Base-by-base conservation (phyloP, 2,113 vertebrate species). In the Anoplopoma fimbria region DNA sequence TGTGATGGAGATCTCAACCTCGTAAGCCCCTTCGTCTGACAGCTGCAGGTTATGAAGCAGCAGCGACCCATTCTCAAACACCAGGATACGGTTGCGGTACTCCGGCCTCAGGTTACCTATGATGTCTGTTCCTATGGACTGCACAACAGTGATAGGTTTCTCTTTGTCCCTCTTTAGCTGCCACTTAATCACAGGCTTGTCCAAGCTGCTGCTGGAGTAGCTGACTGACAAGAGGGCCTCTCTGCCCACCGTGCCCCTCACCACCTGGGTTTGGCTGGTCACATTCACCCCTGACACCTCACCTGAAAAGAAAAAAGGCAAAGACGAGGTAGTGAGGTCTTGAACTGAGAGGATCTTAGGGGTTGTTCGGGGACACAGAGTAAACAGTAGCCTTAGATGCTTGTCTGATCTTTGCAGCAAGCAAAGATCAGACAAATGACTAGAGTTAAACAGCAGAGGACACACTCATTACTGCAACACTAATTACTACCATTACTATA, bases 1-100 rank as follows among this genome's bases (percentile, higher is more conserved):
- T 0, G 98, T 99, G 93, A 99, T 99, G 93, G 98, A 99, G 89
- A 99, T 97, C 94, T 99, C 98, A 17, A 99, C 98, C 84, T 98
- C 97, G 0, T 99, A 99, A 1, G 94, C 95, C 0, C 98, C 98
- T 82, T 99, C 98, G 0, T 99, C 98, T 0, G 96, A 92, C 77
- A 98, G 63, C 91, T 97, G 96, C 90, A 99, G 87, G 87, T 97
- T 97, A 75, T 97, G 97, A 75, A 99, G 96, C 83, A 98, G 95
- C 84, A 99, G 90, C 0, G 98, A 98, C 49, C 98, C 98, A 0
- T 99, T 99, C 87, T 98, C 96, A 3, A 97, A 97, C 89, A 99
- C 96, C 38, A 95, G 93, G 87, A 99, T 96, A 23, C 98, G 97
- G 86, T 97, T 96, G 3, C 95, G 94, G 87, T 99, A 99, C 77